phyloP scores from a whole-genome alignment of 1,140 invertebrate genomes.

The Zaprionus africanus region DNA sequence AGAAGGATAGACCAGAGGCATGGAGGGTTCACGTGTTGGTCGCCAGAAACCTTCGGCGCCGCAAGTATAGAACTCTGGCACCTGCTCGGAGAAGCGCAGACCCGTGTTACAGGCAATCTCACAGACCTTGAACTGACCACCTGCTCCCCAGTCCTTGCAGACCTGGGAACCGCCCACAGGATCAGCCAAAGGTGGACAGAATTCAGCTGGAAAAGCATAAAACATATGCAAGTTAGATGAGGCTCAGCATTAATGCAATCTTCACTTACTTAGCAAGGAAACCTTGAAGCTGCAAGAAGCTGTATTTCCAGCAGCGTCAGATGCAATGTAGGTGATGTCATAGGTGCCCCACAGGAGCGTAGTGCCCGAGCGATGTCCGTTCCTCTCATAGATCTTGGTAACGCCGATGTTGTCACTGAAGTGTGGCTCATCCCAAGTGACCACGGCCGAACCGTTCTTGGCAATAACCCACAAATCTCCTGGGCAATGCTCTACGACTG shows the following conservation, averaged over 20 bases:
- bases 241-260: background rate
- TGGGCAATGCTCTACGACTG: constrained; percentile 94
- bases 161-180: constrained; percentile 95
- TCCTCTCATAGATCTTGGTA: constrained; percentile 92
- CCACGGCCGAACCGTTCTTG: constrained; percentile 94
- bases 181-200: constrained; percentile 94
- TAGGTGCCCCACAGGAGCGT: constrained; percentile 96
- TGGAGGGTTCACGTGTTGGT: constrained; percentile 91
- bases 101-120: constrained; percentile 95
- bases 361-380: constrained; percentile 94
- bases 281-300: constrained; percentile 97
- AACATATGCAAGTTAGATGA: background rate
- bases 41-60: constrained; percentile 98
- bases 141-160: constrained; percentile 98
- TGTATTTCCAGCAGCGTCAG: constrained; percentile 95
- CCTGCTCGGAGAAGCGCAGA: constrained; percentile 94
- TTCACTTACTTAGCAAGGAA: constrained; percentile 92
- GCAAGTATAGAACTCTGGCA: constrained; percentile 98
- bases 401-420: constrained; percentile 95
- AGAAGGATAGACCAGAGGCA: constrained; percentile 94
- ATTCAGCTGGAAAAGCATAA: constrained; percentile 88
- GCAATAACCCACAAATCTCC: constrained; percentile 97
- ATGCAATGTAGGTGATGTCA: constrained; percentile 96
- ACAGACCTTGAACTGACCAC: constrained; percentile 95
- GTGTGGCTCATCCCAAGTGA: constrained; percentile 97